These are phyloP conservation scores for Salvelinus namaycush DNA, from an alignment of 2,113 vertebrate species.

Conservation along the genomic window DNA sequence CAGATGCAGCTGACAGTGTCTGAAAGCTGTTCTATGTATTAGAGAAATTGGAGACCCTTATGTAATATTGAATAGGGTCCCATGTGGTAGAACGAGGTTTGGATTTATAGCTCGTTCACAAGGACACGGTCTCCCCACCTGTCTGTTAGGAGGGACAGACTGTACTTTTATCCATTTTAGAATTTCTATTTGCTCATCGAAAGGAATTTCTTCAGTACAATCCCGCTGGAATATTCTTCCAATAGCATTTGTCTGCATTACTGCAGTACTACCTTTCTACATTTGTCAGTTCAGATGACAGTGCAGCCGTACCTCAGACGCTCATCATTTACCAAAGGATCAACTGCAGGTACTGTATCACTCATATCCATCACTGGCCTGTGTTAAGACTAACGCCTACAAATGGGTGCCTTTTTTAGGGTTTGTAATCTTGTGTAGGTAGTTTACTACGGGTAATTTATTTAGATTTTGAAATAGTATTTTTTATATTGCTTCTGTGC, in stretches of 20 bases:
- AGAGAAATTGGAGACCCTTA: constrained; percentile 67
- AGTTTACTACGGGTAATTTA: neutral
- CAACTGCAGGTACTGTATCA: constrained; percentile 34
- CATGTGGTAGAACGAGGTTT: constrained; percentile 54
- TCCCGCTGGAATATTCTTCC: neutral
- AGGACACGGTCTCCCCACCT: constrained; percentile 40
- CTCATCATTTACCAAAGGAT: constrained; percentile 21
- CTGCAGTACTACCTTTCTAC: neutral
- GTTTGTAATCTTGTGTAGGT: neutral
- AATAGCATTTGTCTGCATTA: neutral
- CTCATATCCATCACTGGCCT: neutral
- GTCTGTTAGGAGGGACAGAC: constrained; percentile 27
- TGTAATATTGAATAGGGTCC: constrained; percentile 71
- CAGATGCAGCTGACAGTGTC: constrained; percentile 63
- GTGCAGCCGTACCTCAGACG: constrained; percentile 8
- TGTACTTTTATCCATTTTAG: constrained; percentile 21
- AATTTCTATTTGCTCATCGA: constrained; percentile 35
- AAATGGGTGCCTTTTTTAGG: neutral
- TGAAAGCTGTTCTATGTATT: constrained; percentile 61
- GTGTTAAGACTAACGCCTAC: neutral
- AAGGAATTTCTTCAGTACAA: constrained; percentile 9
- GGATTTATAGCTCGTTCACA: constrained; percentile 60
- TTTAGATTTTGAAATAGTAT: neutral
- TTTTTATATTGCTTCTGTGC: neutral
- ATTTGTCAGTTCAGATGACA: constrained; percentile 37